Evolutionary conservation across 2,113 vertebrate species (phyloP), one percentile per base, ranked within the genome.

Genomic region (Gobio gobio): DNA sequence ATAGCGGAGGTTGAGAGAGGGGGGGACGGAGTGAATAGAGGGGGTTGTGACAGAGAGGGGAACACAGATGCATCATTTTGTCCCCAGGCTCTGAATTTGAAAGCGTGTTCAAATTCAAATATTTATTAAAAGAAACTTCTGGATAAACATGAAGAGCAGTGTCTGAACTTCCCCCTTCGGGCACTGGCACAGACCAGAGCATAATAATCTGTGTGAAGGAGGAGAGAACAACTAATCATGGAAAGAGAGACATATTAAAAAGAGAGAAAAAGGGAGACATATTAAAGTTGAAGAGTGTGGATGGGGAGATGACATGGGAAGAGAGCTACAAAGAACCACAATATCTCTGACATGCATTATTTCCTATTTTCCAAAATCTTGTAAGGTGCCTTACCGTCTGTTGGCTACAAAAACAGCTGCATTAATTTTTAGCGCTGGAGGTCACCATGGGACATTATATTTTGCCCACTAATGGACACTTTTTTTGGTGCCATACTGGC

Each of bases 91-190:
- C 88, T 86, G 90, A 92, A 93, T 94, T 91, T 93, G 91, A 93
- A 94, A 94, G 92, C 92, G 10, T 82, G 93, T 94, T 92, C 90
- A 94, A 94, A 94, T 94, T 94, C 93, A 93, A 94, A 94, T 94
- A 94, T 94, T 94, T 94, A 94, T 94, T 94, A 93, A 94, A 93
- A 94, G 92, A 91, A 88, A 91, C 90, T 91, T 92, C 91, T 93
- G 92, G 93, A 94, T 93, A 92, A 92, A 94, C 91, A 94, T 93
- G 92, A 92, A 93, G 92, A 90, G 76, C 85, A 73, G 85, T 66
- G 86, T 89, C 82, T 91, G 90, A 82, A 83, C 83, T 13, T 72
- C 82, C 84, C 90, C 91, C 92, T 89, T 74, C 7, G 86, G 91
- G 91, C 88, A 88, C 86, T 88, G 78, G 78, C 70, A 78, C 91